These are phyloP conservation scores for Lonchura striata DNA, from an alignment of 2,113 vertebrate genomes.

Conservation along the genomic window DNA sequence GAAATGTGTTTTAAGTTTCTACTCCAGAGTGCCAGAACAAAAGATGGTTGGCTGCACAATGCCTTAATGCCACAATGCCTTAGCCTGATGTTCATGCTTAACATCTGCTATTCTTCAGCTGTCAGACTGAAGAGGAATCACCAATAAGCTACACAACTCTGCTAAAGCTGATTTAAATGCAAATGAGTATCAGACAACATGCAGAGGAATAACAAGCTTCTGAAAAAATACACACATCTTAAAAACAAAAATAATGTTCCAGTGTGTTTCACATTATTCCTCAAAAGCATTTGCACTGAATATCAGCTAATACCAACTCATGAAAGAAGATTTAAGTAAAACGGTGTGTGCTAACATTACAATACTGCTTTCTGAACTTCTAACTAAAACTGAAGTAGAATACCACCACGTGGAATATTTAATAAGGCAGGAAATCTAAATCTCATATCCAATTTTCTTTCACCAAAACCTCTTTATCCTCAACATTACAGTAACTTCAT, in stretches of 20 bases:
- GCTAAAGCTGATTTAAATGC: background rate
- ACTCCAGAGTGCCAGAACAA: background rate
- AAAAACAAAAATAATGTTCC: background rate
- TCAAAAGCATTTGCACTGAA: background rate
- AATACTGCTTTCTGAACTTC: background rate
- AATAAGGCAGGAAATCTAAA: conserved; percentile 8
- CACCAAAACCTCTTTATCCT: conserved; percentile 52
- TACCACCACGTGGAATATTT: background rate
- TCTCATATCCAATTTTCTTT: conserved; percentile 41
- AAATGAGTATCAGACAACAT: background rate
- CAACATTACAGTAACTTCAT: conserved; percentile 28
- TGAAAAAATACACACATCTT: background rate
- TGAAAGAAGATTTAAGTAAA: background rate
- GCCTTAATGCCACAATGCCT: too few species aligned
- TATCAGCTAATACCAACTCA: background rate
- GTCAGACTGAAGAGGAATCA: conserved; percentile 14
- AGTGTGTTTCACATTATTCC: background rate
- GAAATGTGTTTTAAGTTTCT: background rate
- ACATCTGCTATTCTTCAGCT: background rate
- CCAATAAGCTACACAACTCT: background rate
- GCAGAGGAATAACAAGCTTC: background rate
- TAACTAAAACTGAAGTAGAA: background rate
- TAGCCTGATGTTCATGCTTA: background rate
- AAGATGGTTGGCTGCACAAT: background rate
- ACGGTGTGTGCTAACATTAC: background rate